These are phyloP conservation scores for Sterrhoptilus dennistouni DNA, from an alignment of 2,113 vertebrate species.

Conservation along the genomic window DNA sequence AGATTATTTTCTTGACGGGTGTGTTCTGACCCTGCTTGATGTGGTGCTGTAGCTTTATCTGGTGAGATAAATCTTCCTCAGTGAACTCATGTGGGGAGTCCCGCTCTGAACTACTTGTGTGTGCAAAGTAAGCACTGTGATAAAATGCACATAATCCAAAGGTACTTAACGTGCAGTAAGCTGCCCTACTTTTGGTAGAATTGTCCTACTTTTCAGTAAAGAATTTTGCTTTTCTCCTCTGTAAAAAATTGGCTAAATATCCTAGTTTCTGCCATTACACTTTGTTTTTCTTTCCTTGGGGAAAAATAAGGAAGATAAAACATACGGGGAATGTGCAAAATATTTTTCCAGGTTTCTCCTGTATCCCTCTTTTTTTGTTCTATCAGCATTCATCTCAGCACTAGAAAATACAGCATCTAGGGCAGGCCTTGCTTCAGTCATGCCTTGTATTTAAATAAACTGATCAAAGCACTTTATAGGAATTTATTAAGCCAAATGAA, in stretches of 20 bases:
- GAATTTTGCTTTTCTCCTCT: background rate
- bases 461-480: background rate
- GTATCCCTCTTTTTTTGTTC: background rate
- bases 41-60: background rate
- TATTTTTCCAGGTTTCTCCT: background rate
- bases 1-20: background rate
- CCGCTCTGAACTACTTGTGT: background rate
- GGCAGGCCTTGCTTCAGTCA: background rate
- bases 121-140: background rate
- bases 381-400: background rate
- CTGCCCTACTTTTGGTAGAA: conserved; percentile 23
- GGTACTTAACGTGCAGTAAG: background rate
- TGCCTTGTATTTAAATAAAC: background rate
- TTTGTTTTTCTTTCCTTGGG: background rate
- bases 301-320: background rate
- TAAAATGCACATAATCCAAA: background rate
- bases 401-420: background rate
- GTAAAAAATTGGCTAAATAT: background rate
- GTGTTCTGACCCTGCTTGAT: background rate
- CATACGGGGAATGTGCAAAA: background rate
- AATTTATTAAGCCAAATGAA: background rate
- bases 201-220: conserved; percentile 15
- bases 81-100: background rate
- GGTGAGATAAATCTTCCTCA: background rate
- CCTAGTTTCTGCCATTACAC: background rate